A percentile compares a stretch with the other conserved stretches of the same genome.
These are phyloP conservation scores for Clarias magur DNA, from an alignment of 2,113 vertebrate species.

Conservation along the genomic window DNA sequence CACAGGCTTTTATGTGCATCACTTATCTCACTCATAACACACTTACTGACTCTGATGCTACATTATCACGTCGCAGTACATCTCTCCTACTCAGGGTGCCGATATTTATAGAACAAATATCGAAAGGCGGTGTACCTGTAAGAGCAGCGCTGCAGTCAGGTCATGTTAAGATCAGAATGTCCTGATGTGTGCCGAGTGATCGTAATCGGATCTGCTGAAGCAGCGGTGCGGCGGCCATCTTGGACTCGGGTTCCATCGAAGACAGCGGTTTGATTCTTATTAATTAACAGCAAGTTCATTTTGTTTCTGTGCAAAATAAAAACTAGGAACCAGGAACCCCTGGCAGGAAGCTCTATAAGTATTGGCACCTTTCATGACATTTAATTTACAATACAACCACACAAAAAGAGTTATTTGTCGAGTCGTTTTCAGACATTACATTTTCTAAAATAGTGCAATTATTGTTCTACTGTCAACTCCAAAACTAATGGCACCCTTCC, in stretches of 20 bases:
- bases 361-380: neutral
- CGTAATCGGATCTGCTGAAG: neutral
- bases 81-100: neutral
- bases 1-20: neutral
- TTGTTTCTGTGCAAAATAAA: neutral
- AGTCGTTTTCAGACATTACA: neutral
- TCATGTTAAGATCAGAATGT: neutral
- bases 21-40: conserved; percentile 12
- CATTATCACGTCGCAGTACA: neutral
- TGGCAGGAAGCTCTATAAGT: neutral
- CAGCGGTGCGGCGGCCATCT: neutral
- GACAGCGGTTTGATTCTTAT: neutral
- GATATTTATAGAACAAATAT: conserved; percentile 8
- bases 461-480: neutral
- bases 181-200: neutral
- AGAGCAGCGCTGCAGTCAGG: neutral
- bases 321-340: too few species aligned
- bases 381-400: neutral
- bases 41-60: neutral
- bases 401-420: neutral
- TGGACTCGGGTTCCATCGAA: too few species aligned
- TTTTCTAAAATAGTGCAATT: neutral
- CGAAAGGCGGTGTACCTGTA: neutral
- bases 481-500: neutral
- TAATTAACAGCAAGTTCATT: neutral